These are phyloP conservation scores for Neodiprion lecontei DNA, from an alignment of 1,140 invertebrate species.

Conservation along the genomic window DNA sequence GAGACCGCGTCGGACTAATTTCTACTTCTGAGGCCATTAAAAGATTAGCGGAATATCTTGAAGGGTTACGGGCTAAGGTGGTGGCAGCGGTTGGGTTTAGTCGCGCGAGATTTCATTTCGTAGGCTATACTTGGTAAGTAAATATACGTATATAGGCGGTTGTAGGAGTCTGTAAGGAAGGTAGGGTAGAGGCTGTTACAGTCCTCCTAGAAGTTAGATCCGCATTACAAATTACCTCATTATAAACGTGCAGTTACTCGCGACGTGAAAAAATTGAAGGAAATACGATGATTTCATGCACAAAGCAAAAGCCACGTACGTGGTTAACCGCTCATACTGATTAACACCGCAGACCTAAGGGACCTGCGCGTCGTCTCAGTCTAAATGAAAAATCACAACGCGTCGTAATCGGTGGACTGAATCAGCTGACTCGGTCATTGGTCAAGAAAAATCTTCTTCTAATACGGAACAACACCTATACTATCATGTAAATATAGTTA, in stretches of 20 bases:
- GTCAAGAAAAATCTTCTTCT: too few species aligned
- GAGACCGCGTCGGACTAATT: background rate
- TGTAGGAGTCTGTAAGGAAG: background rate
- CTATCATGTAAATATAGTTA: too few species aligned
- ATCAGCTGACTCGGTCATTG: too few species aligned
- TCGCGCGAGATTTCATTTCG: conserved; percentile 11
- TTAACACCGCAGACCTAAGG: background rate
- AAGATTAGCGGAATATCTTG: conserved; percentile 15
- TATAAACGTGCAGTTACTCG: background rate
- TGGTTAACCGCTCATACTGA: background rate
- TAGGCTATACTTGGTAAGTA: conserved; percentile 12
- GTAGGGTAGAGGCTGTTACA: conserved; percentile 1
- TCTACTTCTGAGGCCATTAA: conserved; percentile 12
- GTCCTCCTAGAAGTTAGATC: conserved; percentile 12
- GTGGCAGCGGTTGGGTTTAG: background rate
- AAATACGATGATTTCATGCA: background rate
- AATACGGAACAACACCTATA: too few species aligned
- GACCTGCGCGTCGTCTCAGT: background rate
- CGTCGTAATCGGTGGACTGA: too few species aligned
- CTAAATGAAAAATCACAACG: too few species aligned
- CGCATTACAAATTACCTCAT: conserved; percentile 11
- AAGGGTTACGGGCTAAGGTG: conserved; percentile 8
- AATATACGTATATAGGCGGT: conserved; percentile 1
- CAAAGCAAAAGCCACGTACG: conserved; percentile 8
- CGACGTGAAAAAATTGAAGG: conserved; percentile 5